Base-by-base conservation (phyloP, 2,113 vertebrate genomes). In the Phycodurus eques region DNA sequence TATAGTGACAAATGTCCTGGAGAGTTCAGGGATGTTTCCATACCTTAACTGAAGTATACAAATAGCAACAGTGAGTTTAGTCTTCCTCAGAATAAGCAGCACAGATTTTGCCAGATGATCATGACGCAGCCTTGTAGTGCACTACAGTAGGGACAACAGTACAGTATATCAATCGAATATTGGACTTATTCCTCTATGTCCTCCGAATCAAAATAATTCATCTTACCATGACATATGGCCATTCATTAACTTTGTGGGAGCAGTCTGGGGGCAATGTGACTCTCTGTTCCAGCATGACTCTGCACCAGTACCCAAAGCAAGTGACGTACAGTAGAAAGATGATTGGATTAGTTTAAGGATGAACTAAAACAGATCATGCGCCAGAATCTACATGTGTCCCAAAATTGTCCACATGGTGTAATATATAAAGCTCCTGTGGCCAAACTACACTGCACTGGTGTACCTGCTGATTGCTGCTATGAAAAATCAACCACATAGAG, bases 11-110 rank as follows among this genome's bases (percentile, higher is more conserved):
- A 76, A 68, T 77, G 57, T 83, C 72, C 73, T 75, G 80, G 70
- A 80, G 59, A 80, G 72, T 90, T 90, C 90, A 89, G 90, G 86
- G 85, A 90, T 73, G 81, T 77, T 72, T 85, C 76, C 74, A 70
- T 80, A 65, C 59, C 70, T 70, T 73, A 81, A 71, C 60, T 57
- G 39, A 76, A 76, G 70, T 74, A 35, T 17, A 60, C 57, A 57
- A 49, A 43, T 27, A n/a, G 39, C 51, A 9, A 13, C 35, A n/a
- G 20, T 44, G 7, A 63, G 64, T 57, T 63, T 42, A 42, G 49
- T 49, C 51, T 68, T 27, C 60, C 53, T 53, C 27, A 8, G 27
- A 56, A 72, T 42, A 72, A 78, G 59, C 66, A 72, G 68, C 74
- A 61, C 59, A 61, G 31, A 61, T 61, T 35, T 61, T 13, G 8